phyloP scores from a whole-genome alignment of 2,113 vertebrate species.

The Capra hircus region DNA sequence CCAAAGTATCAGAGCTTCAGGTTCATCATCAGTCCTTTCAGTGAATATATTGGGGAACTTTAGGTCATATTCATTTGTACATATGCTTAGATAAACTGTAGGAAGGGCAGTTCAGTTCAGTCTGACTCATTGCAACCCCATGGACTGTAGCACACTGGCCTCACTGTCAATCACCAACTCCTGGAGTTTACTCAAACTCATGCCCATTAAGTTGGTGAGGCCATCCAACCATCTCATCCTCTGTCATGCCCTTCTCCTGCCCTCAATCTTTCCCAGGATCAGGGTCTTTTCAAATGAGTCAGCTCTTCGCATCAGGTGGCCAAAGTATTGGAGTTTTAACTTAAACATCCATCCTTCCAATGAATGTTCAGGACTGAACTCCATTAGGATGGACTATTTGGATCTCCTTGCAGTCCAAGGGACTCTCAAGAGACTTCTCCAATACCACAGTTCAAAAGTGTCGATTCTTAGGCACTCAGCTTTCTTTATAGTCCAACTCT shows the following conservation, averaged over 20 bases:
- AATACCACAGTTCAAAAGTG: background rate
- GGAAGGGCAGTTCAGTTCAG: background rate
- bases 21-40: background rate
- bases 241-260: background rate
- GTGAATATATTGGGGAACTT: background rate
- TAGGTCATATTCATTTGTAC: background rate
- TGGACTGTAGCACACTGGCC: fast-evolving
- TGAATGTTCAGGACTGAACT: background rate
- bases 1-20: background rate
- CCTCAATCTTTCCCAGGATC: background rate
- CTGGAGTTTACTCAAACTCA: background rate
- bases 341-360: background rate
- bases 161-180: background rate
- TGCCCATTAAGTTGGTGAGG: background rate
- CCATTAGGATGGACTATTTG: background rate
- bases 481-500: background rate
- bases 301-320: background rate
- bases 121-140: background rate
- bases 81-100: background rate
- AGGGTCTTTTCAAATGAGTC: background rate
- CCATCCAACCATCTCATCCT: background rate
- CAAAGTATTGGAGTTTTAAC: background rate
- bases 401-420: background rate
- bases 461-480: background rate
- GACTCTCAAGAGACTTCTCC: background rate